Base-by-base conservation (phyloP, 2,113 vertebrate genomes). In the Tachuris rubrigastra region DNA sequence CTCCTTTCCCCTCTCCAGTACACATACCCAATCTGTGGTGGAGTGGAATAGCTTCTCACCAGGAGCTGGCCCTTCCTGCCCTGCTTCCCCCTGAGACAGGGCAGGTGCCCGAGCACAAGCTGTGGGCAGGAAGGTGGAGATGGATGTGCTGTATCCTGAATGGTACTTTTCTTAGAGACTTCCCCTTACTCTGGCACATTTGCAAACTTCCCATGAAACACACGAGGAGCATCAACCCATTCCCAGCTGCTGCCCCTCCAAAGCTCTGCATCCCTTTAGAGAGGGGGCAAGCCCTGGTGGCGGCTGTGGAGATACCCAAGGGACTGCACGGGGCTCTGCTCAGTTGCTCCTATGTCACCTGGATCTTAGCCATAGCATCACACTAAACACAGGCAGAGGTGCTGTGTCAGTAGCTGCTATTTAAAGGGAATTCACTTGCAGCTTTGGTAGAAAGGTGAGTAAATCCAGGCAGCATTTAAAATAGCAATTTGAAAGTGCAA, bases 331-430 rank as follows among this genome's bases (percentile, higher is more conserved):
- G 56, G 56, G 21, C 59, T 78, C 28, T 1, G n/a, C 50, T 88
- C 69, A 89, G 62, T 28, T 52, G 33, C 56, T 87, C 50, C 60
- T 50, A 7, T 44, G 50, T 89, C 4, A 1, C 47, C 81, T 91
- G 84, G 77, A 72, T 65, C 60, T 75, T 56, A 42, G 84, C 80
- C 62, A 75, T 6, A 5, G 49, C 63, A 63, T 62, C 72, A 41
- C 6, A 10, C 37, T 53, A 55, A 80, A 80, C 42, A 68, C 52
- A 63, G 68, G 52, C 65, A 82, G 56, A 53, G 75, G n/a, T 83
- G 92, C 90, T 25, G 60, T 28, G 65, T 86, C 92, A 96, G 93
- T 90, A 93, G 82, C 56, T 90, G 35, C 93, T 93, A 75, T 68
- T 95, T 71, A 80, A 90, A 94, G 85, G 33, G 55, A 95, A 92